Evolutionary conservation across 2,113 vertebrate genomes (phyloP).

Genomic region (Syngnathus scovelli): DNA sequence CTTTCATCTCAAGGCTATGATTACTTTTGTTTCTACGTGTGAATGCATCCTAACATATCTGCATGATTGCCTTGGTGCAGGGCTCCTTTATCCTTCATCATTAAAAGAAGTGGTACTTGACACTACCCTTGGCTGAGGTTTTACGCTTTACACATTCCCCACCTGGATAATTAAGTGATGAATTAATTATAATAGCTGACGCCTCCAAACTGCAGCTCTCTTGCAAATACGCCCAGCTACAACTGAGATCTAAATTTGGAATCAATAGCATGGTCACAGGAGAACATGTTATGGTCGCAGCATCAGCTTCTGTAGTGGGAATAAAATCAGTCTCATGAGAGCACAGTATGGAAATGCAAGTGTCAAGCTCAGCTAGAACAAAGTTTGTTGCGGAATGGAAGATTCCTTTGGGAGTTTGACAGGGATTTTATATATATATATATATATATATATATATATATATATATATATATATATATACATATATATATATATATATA

Average conservation of each 20-base stretch:
- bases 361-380: constrained; percentile 36
- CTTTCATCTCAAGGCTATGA: background rate
- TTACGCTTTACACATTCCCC: background rate
- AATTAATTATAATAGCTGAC: constrained; percentile 5
- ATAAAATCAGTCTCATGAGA: constrained; percentile 42
- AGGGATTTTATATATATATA: constrained; percentile 12
- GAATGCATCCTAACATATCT: background rate
- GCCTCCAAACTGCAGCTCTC: background rate
- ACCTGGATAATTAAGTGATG: constrained; percentile 9
- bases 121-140: constrained; percentile 1
- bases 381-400: constrained; percentile 40
- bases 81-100: background rate
- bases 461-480: background rate
- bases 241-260: constrained; percentile 7
- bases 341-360: constrained; percentile 19
- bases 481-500: too few relatives aligned
- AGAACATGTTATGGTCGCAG: constrained; percentile 26
- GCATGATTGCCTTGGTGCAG: background rate
- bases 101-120: constrained; percentile 8
- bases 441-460: background rate
- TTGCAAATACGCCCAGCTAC: constrained; percentile 10
- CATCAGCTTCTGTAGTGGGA: constrained; percentile 31
- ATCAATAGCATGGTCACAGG: constrained; percentile 36
- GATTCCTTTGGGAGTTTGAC: constrained; percentile 42
- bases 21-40: background rate